These are phyloP conservation scores for Trigoniulus corallinus DNA, from an alignment of 1,140 invertebrate genomes.

Conservation along the genomic window DNA sequence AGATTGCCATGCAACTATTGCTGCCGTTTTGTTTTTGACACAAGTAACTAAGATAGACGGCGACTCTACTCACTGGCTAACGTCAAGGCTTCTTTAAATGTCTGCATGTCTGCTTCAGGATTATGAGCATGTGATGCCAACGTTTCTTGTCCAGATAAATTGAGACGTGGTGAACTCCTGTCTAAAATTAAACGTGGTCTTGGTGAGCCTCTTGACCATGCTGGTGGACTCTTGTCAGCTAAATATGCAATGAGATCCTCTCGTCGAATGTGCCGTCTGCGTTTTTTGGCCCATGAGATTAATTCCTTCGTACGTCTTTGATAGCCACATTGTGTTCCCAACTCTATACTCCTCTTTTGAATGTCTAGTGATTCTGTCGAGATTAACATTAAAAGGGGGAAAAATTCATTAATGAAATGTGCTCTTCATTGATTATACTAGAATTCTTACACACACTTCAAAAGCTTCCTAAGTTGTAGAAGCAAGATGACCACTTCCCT, in stretches of 20 bases:
- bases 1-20: slow-evolving; percentile 1
- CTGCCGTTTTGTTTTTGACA: background rate
- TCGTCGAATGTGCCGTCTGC: slow-evolving; percentile 48
- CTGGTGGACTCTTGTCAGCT: slow-evolving; percentile 48
- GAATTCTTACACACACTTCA: slow-evolving; percentile 7
- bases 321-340: slow-evolving; percentile 50
- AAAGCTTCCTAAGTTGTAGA: slow-evolving; percentile 2
- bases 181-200: slow-evolving; percentile 14
- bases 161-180: slow-evolving; percentile 14
- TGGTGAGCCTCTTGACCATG: slow-evolving; percentile 29
- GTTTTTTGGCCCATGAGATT: slow-evolving; percentile 55
- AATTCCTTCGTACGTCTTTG: slow-evolving; percentile 57
- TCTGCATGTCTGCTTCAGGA: slow-evolving; percentile 43
- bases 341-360: slow-evolving; percentile 45
- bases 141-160: slow-evolving; percentile 4
- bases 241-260: slow-evolving; percentile 65
- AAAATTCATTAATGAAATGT: background rate
- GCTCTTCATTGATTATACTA: too few species aligned
- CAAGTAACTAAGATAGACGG: background rate
- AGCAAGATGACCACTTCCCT: background rate
- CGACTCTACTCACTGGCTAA: slow-evolving; percentile 27
- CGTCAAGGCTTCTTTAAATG: slow-evolving; percentile 57
- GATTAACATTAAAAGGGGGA: slow-evolving; percentile 16
- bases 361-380: slow-evolving; percentile 56
- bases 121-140: slow-evolving; percentile 12